Base-by-base conservation (phyloP, 2,113 vertebrate genomes). In the Larimichthys crocea region DNA sequence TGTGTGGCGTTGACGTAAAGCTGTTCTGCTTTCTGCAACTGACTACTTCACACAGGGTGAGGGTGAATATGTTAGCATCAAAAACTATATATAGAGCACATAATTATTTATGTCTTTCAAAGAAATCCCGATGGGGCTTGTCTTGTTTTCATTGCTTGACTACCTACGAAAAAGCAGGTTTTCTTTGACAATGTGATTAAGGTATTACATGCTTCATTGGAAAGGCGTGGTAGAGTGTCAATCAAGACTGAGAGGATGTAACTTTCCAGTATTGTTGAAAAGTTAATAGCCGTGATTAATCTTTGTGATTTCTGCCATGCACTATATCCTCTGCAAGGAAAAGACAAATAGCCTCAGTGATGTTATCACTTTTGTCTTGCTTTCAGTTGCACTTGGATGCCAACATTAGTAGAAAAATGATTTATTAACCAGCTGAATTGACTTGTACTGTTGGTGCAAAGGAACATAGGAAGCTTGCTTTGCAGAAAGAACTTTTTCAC, bases 121-220 rank as follows among this genome's bases (percentile, higher is more conserved):
- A 48, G 60, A 15, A 76, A 67, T 73, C 76, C 61, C 79, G 86
- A 86, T 63, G 52, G 48, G 80, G n/a, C 86, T 82, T 86, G 88
- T 82, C 74, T 78, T 16, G 53, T 70, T 85, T 85, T 86, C 60
- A 80, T 64, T 0, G 19, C 73, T 73, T 1, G 3, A 52, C 65
- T 53, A 48, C 63, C 65, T 19, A 16, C 55, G 26, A 82, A 80
- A 85, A 85, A 62, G 14, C 12, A 9, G 73, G 75, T 83, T 90
- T 68, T 73, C 79, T 84, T 82, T 83, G 57, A 53, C 35, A 63
- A 2, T 67, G 78, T 61, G 60, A 75, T 89, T 80, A 81, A 78
- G 55, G 69, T 17, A 80, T 92, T 89, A 86, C 81, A 89, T 40
- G 76, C 84, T 86, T 71, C 53, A 86, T 49, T 89, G 65, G 56